Evolutionary conservation across 1,140 invertebrate genomes (phyloP).

Genomic region (Brachionus manjavacas): DNA sequence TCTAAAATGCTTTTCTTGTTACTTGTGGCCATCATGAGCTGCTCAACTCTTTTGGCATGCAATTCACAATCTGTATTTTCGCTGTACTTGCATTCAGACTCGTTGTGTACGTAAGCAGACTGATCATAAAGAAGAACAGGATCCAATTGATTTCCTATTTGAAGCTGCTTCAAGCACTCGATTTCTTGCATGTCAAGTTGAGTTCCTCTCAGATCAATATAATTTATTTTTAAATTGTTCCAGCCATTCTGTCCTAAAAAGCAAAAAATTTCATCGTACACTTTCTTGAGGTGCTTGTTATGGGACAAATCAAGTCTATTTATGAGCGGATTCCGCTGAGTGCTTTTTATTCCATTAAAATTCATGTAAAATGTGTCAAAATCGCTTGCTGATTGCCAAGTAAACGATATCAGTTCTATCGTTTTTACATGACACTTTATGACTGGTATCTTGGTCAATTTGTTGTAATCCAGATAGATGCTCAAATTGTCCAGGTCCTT

Average conservation of each 20-base stretch:
- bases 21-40: background rate
- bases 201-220: background rate
- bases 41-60: background rate
- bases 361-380: background rate
- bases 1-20: background rate
- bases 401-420: background rate
- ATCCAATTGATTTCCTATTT: background rate
- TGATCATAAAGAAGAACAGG: background rate
- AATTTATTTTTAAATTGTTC: background rate
- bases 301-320: background rate
- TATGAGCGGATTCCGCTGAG: background rate
- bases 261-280: background rate
- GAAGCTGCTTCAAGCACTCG: background rate
- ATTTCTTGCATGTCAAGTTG: background rate
- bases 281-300: background rate
- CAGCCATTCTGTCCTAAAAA: background rate
- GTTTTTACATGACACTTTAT: background rate
- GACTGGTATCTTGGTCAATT: background rate
- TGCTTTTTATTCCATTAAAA: background rate
- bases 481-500: background rate
- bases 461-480: background rate
- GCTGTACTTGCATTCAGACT: background rate
- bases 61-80: background rate
- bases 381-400: background rate
- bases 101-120: background rate